Base-by-base conservation (phyloP, 2,797 vertebrate genomes). In the Pipistrellus kuhlii region DNA sequence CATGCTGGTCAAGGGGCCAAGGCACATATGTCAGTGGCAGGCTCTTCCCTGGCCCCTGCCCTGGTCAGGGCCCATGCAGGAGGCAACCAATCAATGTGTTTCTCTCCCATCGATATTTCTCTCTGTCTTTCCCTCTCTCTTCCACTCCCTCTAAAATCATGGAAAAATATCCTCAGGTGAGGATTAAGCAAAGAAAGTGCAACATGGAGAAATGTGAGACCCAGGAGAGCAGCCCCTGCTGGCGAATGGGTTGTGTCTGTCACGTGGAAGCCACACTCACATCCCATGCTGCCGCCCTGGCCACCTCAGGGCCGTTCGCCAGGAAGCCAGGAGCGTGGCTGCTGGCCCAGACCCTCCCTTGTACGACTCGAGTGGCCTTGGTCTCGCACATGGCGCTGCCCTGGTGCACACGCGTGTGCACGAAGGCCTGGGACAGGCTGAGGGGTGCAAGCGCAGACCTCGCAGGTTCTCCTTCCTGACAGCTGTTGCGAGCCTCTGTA, bases 341-440 rank as follows among this genome's bases (percentile, higher is more conserved):
- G 2, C 57, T 15, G 38, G 51, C 6, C 64, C 84, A 92, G 93
- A 80, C 89, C 93, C 96, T 41, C 38, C 5, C 88, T 93, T 66
- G 66, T 14, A 44, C n/a, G 35, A 75, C 78, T 83, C 41, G 68
- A 62, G 88, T 4, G 44, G 91, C 85, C 78, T 95, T 94, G 85
- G 92, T 89, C 91, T 88, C 90, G 83, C 89, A 55, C 92, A 85
- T 66, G 38, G 82, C 59, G 68, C 94, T 88, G 88, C 84, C 82
- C 75, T 55, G 41, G 32, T 62, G 91, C n/a, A 59, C 95, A 48
- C 87, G 81, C 38, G 48, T 92, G 53, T 8, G 21, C 4, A 0
- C 2, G 14, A 12, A 15, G 13, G 13, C 8, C 80, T 78, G 35
- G 38, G 8, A 7, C 30, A 3, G 57, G n/a, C 14, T 4, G 20